Percentiles rank a stretch among this genome's conserved stretches.
phyloP scores from a whole-genome alignment of 1,140 invertebrate species.

The Pseudomyrmex pallidus region DNA sequence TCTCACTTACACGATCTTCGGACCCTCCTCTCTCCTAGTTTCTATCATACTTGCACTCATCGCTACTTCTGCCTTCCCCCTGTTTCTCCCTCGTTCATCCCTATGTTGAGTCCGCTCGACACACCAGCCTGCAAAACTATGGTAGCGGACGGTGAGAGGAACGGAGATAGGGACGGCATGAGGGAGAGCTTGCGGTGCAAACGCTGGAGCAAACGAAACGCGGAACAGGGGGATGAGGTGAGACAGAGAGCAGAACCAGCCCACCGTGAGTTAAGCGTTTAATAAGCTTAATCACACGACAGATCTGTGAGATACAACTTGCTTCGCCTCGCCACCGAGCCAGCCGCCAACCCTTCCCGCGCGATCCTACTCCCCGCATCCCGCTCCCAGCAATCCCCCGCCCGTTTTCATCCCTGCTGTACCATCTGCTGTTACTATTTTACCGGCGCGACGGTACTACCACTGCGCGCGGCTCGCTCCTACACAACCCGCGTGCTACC shows the following conservation, averaged over 20 bases:
- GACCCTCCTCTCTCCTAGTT: conserved; percentile 21
- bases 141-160: conserved; percentile 64
- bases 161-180: conserved; percentile 30
- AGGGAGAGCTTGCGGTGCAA: conserved; percentile 13
- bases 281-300: conserved; percentile 86
- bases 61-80: conserved; percentile 17
- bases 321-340: conserved; percentile 80
- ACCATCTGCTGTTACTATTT: conserved; percentile 86
- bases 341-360: conserved; percentile 74
- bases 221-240: conserved; percentile 38
- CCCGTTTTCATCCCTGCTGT: conserved; percentile 73
- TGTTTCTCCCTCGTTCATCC: conserved; percentile 26
- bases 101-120: conserved; percentile 66
- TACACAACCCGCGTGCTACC: conserved; percentile 66
- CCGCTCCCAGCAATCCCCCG: conserved; percentile 61
- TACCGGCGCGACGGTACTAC: conserved; percentile 80
- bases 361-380: conserved; percentile 26
- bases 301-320: conserved; percentile 86
- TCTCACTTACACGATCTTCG: conserved; percentile 32
- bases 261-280: conserved; percentile 84
- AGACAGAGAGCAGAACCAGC: conserved; percentile 66
- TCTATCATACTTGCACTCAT: conserved; percentile 57
- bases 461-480: conserved; percentile 79
- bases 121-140: conserved; percentile 75
- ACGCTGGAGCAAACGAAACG: conserved; percentile 39